Percentiles rank a stretch among this genome's conserved stretches.
phyloP scores from a whole-genome alignment of 2,888 invertebrate genomes.

The Esperia sulphurella region DNA sequence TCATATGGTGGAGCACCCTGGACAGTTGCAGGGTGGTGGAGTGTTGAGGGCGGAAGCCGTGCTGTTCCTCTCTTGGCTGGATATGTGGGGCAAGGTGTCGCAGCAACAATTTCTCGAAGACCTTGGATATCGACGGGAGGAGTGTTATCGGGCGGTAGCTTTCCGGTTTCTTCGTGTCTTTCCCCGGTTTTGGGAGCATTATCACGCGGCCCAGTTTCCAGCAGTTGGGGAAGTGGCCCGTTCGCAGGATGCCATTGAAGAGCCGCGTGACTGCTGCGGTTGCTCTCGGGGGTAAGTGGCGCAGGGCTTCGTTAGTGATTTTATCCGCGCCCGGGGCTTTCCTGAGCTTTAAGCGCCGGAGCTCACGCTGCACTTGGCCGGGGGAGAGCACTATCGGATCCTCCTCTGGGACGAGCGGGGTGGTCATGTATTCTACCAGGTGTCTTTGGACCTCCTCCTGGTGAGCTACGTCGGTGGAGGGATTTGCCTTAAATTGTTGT shows the following conservation, averaged over 20 bases:
- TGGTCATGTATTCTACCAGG: neutral
- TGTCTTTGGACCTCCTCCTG: neutral
- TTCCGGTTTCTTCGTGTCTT: conserved; percentile 10
- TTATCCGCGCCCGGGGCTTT: conserved; percentile 17
- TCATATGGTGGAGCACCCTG: conserved; percentile 20
- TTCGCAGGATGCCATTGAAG: conserved; percentile 18
- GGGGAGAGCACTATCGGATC: conserved; percentile 10
- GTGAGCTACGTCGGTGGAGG: neutral
- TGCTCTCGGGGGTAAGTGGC: conserved; percentile 10
- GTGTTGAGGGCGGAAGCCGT: conserved; percentile 21
- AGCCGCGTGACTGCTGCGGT: conserved; percentile 11
- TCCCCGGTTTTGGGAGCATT: conserved; percentile 20
- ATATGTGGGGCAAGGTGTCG: neutral
- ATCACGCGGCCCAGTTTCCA: conserved; percentile 18
- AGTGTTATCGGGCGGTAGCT: conserved; percentile 17
- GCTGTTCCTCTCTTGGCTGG: conserved; percentile 16
- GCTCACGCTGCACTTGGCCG: neutral
- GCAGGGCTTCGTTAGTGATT: conserved; percentile 13
- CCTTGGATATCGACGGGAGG: neutral
- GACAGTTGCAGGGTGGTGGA: conserved; percentile 26
- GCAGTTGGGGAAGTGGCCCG: conserved; percentile 15
- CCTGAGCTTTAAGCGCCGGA: neutral
- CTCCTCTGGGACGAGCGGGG: neutral
- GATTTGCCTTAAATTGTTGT: conserved; percentile 3
- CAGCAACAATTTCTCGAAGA: conserved; percentile 4